Conservation (phyloP, 2,888 invertebrate species). For the Colletes collaris region DNA sequence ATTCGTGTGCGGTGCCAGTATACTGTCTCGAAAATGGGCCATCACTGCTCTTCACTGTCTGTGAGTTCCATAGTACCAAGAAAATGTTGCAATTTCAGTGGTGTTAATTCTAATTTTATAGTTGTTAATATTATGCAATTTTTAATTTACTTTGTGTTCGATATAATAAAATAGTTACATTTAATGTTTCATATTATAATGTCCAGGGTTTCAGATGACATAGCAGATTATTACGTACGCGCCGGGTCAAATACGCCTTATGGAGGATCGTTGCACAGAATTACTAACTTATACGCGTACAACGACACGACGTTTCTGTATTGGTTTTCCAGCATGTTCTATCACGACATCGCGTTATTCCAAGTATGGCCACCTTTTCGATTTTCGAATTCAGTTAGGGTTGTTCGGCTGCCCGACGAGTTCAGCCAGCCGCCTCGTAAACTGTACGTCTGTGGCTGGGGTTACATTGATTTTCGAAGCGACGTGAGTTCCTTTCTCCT, state of each 20-base stretch:
- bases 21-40: constrained; percentile 65
- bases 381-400: constrained; percentile 57
- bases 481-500: constrained; percentile 33
- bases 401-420: constrained; percentile 61
- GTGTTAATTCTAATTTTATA: neutral
- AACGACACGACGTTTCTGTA: constrained; percentile 40
- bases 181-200: neutral
- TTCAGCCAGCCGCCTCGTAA: constrained; percentile 37
- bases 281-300: constrained; percentile 54
- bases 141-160: too few species aligned
- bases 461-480: constrained; percentile 35
- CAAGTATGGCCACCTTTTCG: constrained; percentile 62
- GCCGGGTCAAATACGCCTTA: constrained; percentile 64
- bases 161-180: too few species aligned
- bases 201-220: constrained; percentile 7
- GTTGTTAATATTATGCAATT: neutral
- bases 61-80: constrained; percentile 48
- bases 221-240: constrained; percentile 58
- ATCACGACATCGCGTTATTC: constrained; percentile 68
- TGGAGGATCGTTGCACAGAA: constrained; percentile 57
- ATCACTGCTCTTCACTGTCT: constrained; percentile 72
- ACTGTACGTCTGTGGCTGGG: constrained; percentile 71
- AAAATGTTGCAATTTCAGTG: too few species aligned
- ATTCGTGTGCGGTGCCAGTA: constrained; percentile 67
- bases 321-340: constrained; percentile 9